Percentiles rank a stretch among this genome's conserved stretches.
phyloP scores from a whole-genome alignment of 2,888 invertebrate species.

The Rhingia rostrata region DNA sequence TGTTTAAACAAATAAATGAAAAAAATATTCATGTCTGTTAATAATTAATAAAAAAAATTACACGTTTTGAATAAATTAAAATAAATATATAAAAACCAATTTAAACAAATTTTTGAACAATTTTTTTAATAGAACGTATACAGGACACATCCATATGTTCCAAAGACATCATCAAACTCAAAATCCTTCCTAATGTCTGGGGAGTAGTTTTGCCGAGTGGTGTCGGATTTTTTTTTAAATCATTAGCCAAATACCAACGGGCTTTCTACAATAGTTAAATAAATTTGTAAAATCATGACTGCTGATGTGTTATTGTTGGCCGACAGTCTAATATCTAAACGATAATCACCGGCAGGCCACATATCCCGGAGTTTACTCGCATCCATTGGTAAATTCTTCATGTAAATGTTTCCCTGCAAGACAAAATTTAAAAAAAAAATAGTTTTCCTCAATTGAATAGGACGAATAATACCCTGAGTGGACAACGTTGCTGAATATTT shows the following conservation, averaged over 20 bases:
- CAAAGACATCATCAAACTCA: too few relatives aligned
- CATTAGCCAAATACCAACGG: not conserved
- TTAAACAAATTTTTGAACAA: too few relatives aligned
- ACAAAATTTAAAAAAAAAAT: not conserved
- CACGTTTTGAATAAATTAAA: too few relatives aligned
- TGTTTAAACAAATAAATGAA: too few relatives aligned
- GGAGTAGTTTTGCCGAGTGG: too few relatives aligned
- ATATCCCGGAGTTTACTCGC: not conserved
- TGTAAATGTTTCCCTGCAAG: not conserved
- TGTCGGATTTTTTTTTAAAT: not conserved
- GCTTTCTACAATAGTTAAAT: not conserved
- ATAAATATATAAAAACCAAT: too few relatives aligned
- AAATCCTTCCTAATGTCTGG: too few relatives aligned
- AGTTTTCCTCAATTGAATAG: too few relatives aligned
- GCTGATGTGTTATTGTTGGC: not conserved
- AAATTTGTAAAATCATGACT: not conserved
- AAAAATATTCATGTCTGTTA: too few relatives aligned
- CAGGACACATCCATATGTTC: too few relatives aligned
- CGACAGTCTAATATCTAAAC: not conserved
- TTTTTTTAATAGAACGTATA: too few relatives aligned
- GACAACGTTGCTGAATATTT: not conserved
- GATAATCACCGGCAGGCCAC: constrained; percentile 13
- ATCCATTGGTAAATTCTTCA: not conserved
- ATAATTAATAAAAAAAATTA: too few relatives aligned
- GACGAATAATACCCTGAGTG: not conserved